These are phyloP conservation scores for Hydractinia symbiolongicarpus DNA, from an alignment of 30 jellyfish, hydroid and myxozoan genomes.

Conservation along the genomic window DNA sequence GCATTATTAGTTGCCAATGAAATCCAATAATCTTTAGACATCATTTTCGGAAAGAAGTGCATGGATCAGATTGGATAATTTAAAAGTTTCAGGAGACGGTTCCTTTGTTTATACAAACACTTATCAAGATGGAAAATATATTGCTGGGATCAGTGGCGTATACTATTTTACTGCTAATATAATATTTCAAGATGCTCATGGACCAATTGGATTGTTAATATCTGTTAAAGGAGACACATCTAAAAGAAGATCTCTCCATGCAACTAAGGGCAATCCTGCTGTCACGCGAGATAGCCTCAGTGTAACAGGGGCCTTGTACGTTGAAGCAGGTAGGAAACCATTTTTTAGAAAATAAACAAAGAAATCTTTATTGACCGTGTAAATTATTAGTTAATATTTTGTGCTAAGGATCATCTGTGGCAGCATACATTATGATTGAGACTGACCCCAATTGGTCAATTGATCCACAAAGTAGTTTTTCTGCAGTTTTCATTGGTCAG, in stretches of 20 bases:
- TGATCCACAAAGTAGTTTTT: slow-evolving; percentile 51
- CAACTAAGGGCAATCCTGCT: slow-evolving; percentile 87
- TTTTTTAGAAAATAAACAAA: background rate
- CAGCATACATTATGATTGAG: slow-evolving; percentile 30
- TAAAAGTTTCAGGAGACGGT: slow-evolving; percentile 41
- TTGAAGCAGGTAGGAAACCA: slow-evolving; percentile 42
- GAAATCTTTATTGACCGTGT: background rate
- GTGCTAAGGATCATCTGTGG: slow-evolving; percentile 22
- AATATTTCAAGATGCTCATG: slow-evolving; percentile 49
- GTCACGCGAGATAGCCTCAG: slow-evolving; percentile 45
- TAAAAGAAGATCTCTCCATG: slow-evolving; percentile 48
- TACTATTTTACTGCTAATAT: slow-evolving; percentile 63
- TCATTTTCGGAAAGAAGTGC: slow-evolving; percentile 41
- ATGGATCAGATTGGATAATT: slow-evolving; percentile 53
- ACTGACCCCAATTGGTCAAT: slow-evolving; percentile 53
- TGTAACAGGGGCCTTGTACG: slow-evolving; percentile 66
- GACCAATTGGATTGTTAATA: slow-evolving; percentile 55
- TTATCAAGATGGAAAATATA: slow-evolving; percentile 56
- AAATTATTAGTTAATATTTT: background rate
- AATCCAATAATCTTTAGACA: slow-evolving; percentile 22
- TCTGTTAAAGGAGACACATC: slow-evolving; percentile 69
- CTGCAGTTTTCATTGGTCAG: slow-evolving; percentile 56
- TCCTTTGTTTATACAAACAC: slow-evolving; percentile 41
- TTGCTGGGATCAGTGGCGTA: slow-evolving; percentile 57
- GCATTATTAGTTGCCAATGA: too few relatives aligned